A percentile compares a stretch with the other conserved stretches of the same genome.
phyloP scores from a whole-genome alignment of 2,797 vertebrate genomes.

The Erethizon dorsatum region DNA sequence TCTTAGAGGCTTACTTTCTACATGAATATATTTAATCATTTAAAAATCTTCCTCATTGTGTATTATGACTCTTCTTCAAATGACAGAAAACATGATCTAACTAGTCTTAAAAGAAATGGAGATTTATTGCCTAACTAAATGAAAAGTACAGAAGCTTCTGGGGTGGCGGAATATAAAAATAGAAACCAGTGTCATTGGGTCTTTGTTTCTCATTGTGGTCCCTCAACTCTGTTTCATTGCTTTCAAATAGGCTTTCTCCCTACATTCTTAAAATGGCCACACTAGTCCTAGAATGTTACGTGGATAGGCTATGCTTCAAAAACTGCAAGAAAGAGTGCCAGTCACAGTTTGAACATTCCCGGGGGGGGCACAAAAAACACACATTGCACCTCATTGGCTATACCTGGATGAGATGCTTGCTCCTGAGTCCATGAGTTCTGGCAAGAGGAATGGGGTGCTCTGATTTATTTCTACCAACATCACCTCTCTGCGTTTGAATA shows the following conservation, averaged over 20 bases:
- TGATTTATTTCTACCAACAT: neutral
- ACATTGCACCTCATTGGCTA: neutral
- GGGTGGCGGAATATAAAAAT: neutral
- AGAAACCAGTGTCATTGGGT: neutral
- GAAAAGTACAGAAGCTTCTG: constrained; percentile 27
- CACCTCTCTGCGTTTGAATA: neutral
- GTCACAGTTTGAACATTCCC: neutral
- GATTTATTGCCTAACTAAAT: constrained; percentile 61
- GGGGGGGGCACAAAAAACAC: neutral
- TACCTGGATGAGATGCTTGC: neutral
- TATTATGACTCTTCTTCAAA: constrained; percentile 1
- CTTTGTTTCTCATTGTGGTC: neutral
- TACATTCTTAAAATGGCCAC: constrained; percentile 3
- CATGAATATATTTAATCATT: constrained; percentile 46
- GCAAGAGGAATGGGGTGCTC: neutral
- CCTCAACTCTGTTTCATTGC: constrained; percentile 8
- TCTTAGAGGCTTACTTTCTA: neutral
- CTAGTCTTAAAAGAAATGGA: constrained; percentile 23
- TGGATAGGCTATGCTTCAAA: neutral
- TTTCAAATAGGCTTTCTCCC: neutral
- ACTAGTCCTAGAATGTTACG: neutral
- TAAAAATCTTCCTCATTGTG: neutral
- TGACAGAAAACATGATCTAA: constrained; percentile 54
- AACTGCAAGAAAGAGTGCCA: neutral
- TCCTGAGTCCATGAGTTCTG: neutral